A percentile compares a stretch with the other conserved stretches of the same genome.
Conservation (phyloP, 64 coral and sea anemone species). For the Hydrozoanthus tunicans region DNA sequence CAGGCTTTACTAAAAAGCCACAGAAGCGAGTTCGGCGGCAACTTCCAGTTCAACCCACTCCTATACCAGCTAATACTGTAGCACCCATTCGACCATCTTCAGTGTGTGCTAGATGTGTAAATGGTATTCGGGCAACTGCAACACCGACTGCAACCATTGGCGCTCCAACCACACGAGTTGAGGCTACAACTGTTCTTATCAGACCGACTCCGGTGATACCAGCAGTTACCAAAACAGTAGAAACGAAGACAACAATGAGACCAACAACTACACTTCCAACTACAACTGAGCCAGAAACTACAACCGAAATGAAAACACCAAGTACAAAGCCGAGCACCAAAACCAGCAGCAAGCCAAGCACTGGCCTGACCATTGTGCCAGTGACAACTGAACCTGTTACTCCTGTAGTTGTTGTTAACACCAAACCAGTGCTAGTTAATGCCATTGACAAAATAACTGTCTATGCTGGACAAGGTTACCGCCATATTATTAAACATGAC, state of each 20-base stretch:
- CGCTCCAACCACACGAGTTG: constrained; percentile 45
- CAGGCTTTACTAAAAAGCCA: constrained; percentile 75
- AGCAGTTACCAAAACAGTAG: constrained; percentile 18
- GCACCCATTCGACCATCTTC: constrained; percentile 30
- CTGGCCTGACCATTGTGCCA: too few relatives aligned
- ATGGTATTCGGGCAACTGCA: constrained; percentile 1
- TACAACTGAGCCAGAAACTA: constrained; percentile 7
- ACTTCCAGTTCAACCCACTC: constrained; percentile 34
- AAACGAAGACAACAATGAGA: not conserved
- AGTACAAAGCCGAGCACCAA: not conserved
- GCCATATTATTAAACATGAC: constrained; percentile 59
- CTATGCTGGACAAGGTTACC: constrained; percentile 72
- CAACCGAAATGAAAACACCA: not conserved
- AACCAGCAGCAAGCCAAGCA: not conserved
- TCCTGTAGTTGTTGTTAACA: constrained; percentile 6
- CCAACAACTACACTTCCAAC: constrained; percentile 2
- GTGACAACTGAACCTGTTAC: not conserved
- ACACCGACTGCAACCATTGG: constrained; percentile 59
- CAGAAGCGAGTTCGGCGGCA: constrained; percentile 75
- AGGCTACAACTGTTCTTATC: constrained; percentile 39
- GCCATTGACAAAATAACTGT: constrained; percentile 66
- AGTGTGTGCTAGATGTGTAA: constrained; percentile 39
- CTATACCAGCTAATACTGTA: constrained; percentile 54
- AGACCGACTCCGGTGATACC: constrained; percentile 39
- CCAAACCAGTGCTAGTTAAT: constrained; percentile 51